Base-by-base conservation (phyloP, 2,888 invertebrate genomes). In the Agonum fuliginosum region DNA sequence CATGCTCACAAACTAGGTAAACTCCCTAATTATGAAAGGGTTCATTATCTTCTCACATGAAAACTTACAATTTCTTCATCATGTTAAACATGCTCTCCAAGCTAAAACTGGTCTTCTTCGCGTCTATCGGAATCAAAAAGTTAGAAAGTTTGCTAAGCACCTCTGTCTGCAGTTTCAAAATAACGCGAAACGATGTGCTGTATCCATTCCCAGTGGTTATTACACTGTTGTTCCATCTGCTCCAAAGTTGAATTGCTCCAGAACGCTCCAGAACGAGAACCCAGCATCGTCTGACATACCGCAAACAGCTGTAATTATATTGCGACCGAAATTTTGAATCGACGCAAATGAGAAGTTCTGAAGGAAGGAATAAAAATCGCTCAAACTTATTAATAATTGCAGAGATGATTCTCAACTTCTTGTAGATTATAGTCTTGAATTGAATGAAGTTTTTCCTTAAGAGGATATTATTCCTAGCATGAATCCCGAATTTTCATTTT, bases 81-180 rank as follows among this genome's bases (percentile, higher is more conserved):
- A 14, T n/a, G n/a, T n/a, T n/a, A n/a, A n/a, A n/a, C n/a, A n/a
- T n/a, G n/a, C n/a, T n/a, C n/a, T n/a, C n/a, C 46, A 14, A 14
- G 46, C 46, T 46, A 17, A 20, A 24, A 24, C 24, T 54, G 20
- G 24, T 20, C 48, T 48, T 20, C 24, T 22, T 24, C 24, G 54
- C 54, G 54, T 24, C 54, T 22, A 54, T 54, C 54, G 24, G 24
- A 24, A 54, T 24, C 54, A 54, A 54, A 54, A 54, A 54, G 54
- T 54, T 54, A 2, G 22, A 22, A 54, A 54, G 20, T 54, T 48
- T 54, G n/a, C 22, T 24, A 54, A 54, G 54, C 54, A 22, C 54
- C 37, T n/a, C 54, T 54, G 54, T 54, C 54, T 24, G 54, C 54
- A 54, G 54, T n/a, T 37, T 54, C 24, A 54, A 54, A 54, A 54